Conservation (phyloP, 2,888 invertebrate species). For the Phortica magna region DNA sequence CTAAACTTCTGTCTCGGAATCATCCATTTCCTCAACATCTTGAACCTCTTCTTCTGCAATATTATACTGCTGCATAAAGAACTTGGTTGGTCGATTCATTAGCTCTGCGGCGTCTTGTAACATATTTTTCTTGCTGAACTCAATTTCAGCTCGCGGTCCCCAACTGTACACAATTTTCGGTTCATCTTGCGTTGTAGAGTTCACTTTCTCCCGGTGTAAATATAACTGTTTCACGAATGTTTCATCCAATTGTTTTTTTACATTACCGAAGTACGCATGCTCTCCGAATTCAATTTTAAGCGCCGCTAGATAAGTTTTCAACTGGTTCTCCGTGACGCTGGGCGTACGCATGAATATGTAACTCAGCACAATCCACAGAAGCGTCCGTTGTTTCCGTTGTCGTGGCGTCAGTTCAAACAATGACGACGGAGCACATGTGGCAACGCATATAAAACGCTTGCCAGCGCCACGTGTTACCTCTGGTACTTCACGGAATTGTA, state of each 20-base stretch:
- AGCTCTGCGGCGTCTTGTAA: conserved; percentile 51
- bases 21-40: not conserved
- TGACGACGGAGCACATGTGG: conserved; percentile 50
- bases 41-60: conserved; percentile 40
- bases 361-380: conserved; percentile 53
- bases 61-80: conserved; percentile 51
- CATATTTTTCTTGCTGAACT: conserved; percentile 49
- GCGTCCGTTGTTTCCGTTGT: conserved; percentile 51
- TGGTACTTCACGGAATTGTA: conserved; percentile 35
- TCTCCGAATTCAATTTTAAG: conserved; percentile 51
- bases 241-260: conserved; percentile 55
- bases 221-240: conserved; percentile 58
- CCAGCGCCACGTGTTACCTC: conserved; percentile 25
- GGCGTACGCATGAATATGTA: conserved; percentile 60
- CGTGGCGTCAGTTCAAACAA: conserved; percentile 48
- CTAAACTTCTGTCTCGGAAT: not conserved
- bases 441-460: conserved; percentile 54
- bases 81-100: conserved; percentile 41
- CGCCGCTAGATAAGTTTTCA: conserved; percentile 43
- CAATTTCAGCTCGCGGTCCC: conserved; percentile 57
- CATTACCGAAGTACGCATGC: conserved; percentile 57
- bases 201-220: conserved; percentile 53
- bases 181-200: conserved; percentile 51
- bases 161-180: conserved; percentile 49
- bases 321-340: conserved; percentile 55